Evolutionary conservation across 2,113 vertebrate genomes (phyloP).

Genomic region (Brachyistius frenatus): DNA sequence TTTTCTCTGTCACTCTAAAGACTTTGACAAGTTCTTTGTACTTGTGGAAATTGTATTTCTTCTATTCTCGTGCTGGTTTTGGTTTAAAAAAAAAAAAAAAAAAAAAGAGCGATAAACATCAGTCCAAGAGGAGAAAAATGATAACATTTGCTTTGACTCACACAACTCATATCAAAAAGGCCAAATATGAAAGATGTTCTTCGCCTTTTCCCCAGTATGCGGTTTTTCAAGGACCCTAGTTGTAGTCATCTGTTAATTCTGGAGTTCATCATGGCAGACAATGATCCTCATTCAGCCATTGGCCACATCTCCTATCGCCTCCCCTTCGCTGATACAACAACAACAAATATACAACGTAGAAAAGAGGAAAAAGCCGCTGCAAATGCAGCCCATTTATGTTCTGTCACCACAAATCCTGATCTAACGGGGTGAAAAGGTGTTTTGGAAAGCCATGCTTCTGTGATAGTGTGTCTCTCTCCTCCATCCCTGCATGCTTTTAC

Average conservation of each 20-base stretch:
- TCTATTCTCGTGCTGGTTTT: conserved; percentile 13
- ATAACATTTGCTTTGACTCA: conserved; percentile 17
- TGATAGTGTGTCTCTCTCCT: neutral
- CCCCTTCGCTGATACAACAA: neutral
- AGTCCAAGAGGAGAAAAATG: conserved; percentile 11
- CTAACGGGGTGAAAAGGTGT: conserved; percentile 8
- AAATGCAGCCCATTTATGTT: conserved; percentile 35
- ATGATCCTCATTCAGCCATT: conserved; percentile 14
- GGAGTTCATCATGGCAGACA: conserved; percentile 6
- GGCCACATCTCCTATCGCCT: conserved; percentile 4
- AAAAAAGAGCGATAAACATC: conserved; percentile 33
- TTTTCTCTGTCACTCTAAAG: conserved; percentile 45
- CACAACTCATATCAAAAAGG: neutral
- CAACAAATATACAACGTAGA: neutral
- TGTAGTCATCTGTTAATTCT: conserved; percentile 7
- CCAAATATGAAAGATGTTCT: conserved; percentile 13
- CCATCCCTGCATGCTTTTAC: conserved; percentile 16
- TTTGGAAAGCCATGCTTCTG: conserved; percentile 12
- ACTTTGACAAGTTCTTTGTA: conserved; percentile 57
- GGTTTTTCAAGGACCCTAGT: neutral
- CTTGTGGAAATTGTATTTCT: conserved; percentile 42
- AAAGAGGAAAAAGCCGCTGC: conserved; percentile 19
- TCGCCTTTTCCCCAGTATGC: neutral
- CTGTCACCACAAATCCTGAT: conserved; percentile 21
- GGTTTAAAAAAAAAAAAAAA: neutral